Base-by-base conservation (phyloP, 2,888 invertebrate species). In the Torymus aiolomorphi region DNA sequence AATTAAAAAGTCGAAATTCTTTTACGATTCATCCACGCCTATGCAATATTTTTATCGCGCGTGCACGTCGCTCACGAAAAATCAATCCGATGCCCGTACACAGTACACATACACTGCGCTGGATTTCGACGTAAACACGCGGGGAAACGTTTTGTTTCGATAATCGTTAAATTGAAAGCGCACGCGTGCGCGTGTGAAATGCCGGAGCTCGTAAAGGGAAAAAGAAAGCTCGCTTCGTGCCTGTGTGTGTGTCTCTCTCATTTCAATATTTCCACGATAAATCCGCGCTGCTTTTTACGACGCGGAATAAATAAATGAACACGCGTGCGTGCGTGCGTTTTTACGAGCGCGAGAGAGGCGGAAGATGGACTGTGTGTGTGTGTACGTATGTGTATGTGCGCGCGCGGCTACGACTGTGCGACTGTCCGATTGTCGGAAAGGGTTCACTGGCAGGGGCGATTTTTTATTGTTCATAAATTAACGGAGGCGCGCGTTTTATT, bases 201-300 rank as follows among this genome's bases (percentile, higher is more conserved):
- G 63, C 69, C 13, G 20, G 54, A 57, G 75, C 78, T 78, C 78
- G 63, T 70, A 75, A 75, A 75, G 76, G 69, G 13, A 18, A 42
- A 78, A 42, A 73, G 78, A 70, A 80, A 71, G 31, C 71, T 42
- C 42, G 42, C 56, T 8, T 8, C 42, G 42, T 42, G 42, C 8
- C 1, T 42, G 8, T 78, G 54, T 73, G 57, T 78, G 54, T 73
- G 57, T 84, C 83, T 85, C 84, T 86, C 88, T 86, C 86, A 87
- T 89, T 88, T 88, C 87, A 88, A 89, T 89, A 89, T 87, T 87
- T 88, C 84, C 83, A 83, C 88, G 86, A 89, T 89, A 89, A 89
- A 89, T 89, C 87, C 86, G 85, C 83, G 85, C 82, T n/a, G 78
- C 66, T 78, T 87, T 89, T 89, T 88, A 88, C 88, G 88, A 88